Percentiles rank a stretch among this genome's conserved stretches.
These are phyloP conservation scores for Gortyna flavago DNA, from an alignment of 2,888 invertebrate genomes.

Conservation along the genomic window DNA sequence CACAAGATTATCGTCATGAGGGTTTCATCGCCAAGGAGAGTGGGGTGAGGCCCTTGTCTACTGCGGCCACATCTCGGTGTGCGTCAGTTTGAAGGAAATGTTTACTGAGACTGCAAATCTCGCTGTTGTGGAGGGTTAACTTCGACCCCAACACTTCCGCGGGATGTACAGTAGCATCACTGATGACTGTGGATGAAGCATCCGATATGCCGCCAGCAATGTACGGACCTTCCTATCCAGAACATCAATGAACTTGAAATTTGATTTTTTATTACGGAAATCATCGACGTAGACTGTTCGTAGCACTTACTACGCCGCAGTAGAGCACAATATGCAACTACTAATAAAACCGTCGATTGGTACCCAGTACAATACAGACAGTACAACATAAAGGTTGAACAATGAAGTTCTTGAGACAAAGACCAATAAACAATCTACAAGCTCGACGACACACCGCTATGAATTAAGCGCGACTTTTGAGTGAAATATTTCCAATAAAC, in stretches of 20 bases:
- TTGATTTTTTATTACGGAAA: too few species aligned
- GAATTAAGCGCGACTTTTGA: conserved; percentile 26
- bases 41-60: too few species aligned
- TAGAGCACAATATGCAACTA: neutral
- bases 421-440: neutral
- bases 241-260: neutral
- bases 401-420: conserved; percentile 22
- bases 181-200: neutral
- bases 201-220: neutral
- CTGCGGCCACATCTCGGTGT: too few species aligned
- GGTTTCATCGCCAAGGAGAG: neutral
- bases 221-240: neutral
- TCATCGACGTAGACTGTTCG: conserved; percentile 6
- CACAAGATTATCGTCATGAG: neutral
- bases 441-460: conserved; percentile 13
- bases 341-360: neutral
- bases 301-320: conserved; percentile 12
- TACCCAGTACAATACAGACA: neutral
- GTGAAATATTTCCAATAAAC: too few species aligned
- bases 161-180: too few species aligned
- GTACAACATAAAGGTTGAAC: neutral
- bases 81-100: too few species aligned
- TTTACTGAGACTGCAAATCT: too few species aligned
- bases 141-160: too few species aligned
- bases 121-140: too few species aligned